phyloP scores from a whole-genome alignment of 2,888 invertebrate genomes.

The Nowickia ferox region DNA sequence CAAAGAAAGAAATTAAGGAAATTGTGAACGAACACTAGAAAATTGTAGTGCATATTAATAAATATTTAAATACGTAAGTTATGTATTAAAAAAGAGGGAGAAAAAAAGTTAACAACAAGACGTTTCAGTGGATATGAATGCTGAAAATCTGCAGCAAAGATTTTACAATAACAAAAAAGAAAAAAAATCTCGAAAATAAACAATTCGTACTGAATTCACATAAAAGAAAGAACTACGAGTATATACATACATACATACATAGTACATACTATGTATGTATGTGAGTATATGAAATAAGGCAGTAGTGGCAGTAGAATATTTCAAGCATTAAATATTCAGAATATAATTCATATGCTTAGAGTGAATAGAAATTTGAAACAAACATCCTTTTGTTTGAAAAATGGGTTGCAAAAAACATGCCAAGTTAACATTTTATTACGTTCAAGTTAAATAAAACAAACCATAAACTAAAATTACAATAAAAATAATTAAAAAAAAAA shows the following conservation, averaged over 20 bases:
- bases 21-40: conserved; percentile 29
- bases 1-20: conserved; percentile 6
- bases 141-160: background rate
- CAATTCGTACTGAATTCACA: background rate
- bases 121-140: background rate
- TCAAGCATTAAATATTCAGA: no score
- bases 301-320: no score
- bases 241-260: no score
- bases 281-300: no score
- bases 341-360: no score
- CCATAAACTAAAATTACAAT: no score
- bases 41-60: conserved; percentile 50
- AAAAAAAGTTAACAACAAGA: background rate
- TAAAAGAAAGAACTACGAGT: background rate
- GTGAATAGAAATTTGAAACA: no score
- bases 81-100: background rate
- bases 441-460: no score
- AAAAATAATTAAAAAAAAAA: no score
- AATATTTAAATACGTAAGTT: conserved; percentile 46
- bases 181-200: background rate
- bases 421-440: background rate
- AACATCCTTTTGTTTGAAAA: no score
- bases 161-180: background rate
- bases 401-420: no score
- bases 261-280: no score